A percentile compares a stretch with the other conserved stretches of the same genome.
Conservation (phyloP, 2,888 invertebrate species). For the Margaritifera margaritifera region DNA sequence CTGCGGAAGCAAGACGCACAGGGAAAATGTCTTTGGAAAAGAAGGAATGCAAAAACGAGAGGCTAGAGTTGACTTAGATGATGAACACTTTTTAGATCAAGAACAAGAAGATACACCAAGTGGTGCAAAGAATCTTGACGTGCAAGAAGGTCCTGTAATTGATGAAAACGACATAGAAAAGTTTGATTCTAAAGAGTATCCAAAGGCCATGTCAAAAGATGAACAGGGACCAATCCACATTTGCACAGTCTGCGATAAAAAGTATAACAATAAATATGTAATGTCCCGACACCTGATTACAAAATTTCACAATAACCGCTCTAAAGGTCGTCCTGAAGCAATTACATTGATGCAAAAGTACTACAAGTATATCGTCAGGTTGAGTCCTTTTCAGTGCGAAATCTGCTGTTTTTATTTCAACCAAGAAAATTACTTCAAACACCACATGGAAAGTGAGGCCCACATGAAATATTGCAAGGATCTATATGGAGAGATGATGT, state of each 20-base stretch:
- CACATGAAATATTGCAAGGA: slow-evolving; percentile 54
- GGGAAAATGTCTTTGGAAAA: slow-evolving; percentile 27
- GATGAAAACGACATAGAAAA: not conserved
- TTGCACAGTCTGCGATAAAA: slow-evolving; percentile 64
- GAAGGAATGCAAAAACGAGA: slow-evolving; percentile 1
- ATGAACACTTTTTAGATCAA: not conserved
- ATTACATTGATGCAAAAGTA: slow-evolving; percentile 81
- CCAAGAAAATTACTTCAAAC: slow-evolving; percentile 79
- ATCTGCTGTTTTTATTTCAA: slow-evolving; percentile 90
- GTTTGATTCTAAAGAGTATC: too few relatives aligned
- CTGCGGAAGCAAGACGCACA: slow-evolving; percentile 38
- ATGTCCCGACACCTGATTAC: slow-evolving; percentile 79
- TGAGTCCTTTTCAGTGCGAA: slow-evolving; percentile 89
- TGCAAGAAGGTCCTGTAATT: not conserved
- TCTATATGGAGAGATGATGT: slow-evolving; percentile 63
- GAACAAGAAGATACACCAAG: slow-evolving; percentile 4
- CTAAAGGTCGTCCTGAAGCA: slow-evolving; percentile 73
- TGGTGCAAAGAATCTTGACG: slow-evolving; percentile 1
- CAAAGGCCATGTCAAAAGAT: not conserved
- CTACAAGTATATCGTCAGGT: slow-evolving; percentile 84
- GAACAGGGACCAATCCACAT: slow-evolving; percentile 14
- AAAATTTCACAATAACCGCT: slow-evolving; percentile 86
- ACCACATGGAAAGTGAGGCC: slow-evolving; percentile 52
- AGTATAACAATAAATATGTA: slow-evolving; percentile 62
- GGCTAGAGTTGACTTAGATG: not conserved